Conservation (phyloP, 2,888 invertebrate species). For the Hirtodrosophila trivittata region DNA sequence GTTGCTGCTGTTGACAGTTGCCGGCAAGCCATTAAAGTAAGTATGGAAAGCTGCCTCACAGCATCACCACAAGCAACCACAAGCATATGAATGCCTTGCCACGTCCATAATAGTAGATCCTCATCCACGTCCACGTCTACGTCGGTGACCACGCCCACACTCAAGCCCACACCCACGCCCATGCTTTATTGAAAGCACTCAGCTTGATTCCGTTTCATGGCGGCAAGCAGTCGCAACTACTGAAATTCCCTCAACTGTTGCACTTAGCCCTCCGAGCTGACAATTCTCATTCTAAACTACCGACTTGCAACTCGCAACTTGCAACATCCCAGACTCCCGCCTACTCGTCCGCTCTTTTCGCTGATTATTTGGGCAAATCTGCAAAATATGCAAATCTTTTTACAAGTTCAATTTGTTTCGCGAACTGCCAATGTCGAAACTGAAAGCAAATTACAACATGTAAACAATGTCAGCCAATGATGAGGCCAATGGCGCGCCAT, state of each 20-base stretch:
- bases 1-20: slow-evolving; percentile 11
- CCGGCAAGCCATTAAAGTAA: slow-evolving; percentile 32
- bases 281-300: no score
- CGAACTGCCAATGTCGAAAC: slow-evolving; percentile 1
- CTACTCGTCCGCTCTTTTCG: slow-evolving; percentile 7
- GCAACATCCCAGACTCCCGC: slow-evolving; percentile 2
- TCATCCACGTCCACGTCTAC: background rate
- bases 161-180: background rate
- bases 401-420: slow-evolving; percentile 35
- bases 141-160: background rate
- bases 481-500: slow-evolving; percentile 15
- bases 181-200: slow-evolving; percentile 25
- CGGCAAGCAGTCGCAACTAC: slow-evolving; percentile 30
- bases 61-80: slow-evolving; percentile 5
- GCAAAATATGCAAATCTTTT: slow-evolving; percentile 47
- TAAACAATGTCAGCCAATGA: slow-evolving; percentile 12
- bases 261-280: slow-evolving; percentile 17
- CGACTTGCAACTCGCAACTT: background rate
- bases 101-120: background rate
- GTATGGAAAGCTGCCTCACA: slow-evolving; percentile 13
- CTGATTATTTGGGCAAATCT: slow-evolving; percentile 40
- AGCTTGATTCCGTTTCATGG: slow-evolving; percentile 36
- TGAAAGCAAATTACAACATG: slow-evolving; percentile 16
- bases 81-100: slow-evolving; percentile 1
- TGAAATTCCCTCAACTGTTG: slow-evolving; percentile 37